phyloP scores from a whole-genome alignment of 2,888 invertebrate species.

The Notodonta ziczac region DNA sequence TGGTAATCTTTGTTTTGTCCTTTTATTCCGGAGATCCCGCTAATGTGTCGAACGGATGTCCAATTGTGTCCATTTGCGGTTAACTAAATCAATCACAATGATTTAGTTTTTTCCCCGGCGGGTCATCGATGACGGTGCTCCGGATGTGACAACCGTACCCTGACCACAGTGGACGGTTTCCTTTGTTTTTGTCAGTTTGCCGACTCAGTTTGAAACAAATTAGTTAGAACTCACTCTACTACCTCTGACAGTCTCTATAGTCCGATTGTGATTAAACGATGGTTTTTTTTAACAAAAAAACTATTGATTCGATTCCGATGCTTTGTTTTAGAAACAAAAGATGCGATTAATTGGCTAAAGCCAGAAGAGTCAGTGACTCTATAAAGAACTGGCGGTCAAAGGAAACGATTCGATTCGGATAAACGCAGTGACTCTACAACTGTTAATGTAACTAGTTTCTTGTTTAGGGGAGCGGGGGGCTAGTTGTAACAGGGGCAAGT shows the following conservation, averaged over 20 bases:
- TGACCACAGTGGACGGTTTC: conserved; percentile 40
- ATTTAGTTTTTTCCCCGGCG: conserved; percentile 30
- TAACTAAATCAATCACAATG: conserved; percentile 60
- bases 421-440: conserved; percentile 39
- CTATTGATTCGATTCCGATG: conserved; percentile 46
- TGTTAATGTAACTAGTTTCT: conserved; percentile 41
- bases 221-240: conserved; percentile 60
- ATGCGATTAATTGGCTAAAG: conserved; percentile 51
- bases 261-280: conserved; percentile 37
- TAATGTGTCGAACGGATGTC: conserved; percentile 46
- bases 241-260: conserved; percentile 44
- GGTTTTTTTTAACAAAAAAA: conserved; percentile 41
- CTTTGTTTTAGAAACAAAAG: conserved; percentile 49
- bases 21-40: conserved; percentile 13
- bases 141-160: conserved; percentile 66
- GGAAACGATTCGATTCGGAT: conserved; percentile 52
- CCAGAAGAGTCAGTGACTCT: conserved; percentile 52
- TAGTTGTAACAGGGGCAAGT: no score
- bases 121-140: conserved; percentile 47
- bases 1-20: background rate
- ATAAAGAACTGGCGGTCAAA: conserved; percentile 44
- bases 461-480: no score
- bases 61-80: conserved; percentile 61
- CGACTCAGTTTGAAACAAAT: conserved; percentile 73
- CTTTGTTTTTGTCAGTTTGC: conserved; percentile 55